Evolutionary conservation across 2,113 vertebrate genomes (phyloP).

Genomic region (Barbus barbus): DNA sequence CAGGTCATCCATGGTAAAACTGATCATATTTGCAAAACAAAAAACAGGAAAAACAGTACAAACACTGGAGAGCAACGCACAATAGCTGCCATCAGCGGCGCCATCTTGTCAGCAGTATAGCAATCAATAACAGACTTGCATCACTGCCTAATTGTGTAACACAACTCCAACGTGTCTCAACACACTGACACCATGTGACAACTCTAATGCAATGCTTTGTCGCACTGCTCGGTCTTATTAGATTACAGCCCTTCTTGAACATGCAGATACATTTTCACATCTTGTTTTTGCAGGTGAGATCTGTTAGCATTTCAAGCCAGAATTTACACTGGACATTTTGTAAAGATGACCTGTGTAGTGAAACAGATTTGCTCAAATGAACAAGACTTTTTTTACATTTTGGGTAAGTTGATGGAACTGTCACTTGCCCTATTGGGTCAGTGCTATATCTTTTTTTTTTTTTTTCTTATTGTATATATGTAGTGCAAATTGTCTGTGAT

Average conservation of each 20-base stretch:
- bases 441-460: too few species aligned
- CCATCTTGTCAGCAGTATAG: too few species aligned
- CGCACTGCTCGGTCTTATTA: conserved; percentile 26
- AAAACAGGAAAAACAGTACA: too few species aligned
- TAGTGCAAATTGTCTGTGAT: too few species aligned
- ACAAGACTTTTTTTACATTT: not conserved
- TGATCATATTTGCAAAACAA: too few species aligned
- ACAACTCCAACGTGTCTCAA: conserved; percentile 6
- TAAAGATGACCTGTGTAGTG: not conserved
- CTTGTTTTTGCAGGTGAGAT: not conserved
- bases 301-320: not conserved
- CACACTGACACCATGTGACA: conserved; percentile 30
- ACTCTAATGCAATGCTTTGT: conserved; percentile 6
- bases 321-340: not conserved
- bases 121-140: conserved; percentile 12
- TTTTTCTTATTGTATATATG: too few species aligned
- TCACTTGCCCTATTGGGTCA: not conserved
- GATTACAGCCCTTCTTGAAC: conserved; percentile 15
- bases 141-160: not conserved
- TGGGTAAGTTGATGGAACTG: not conserved
- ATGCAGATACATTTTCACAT: not conserved
- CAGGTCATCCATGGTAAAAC: too few species aligned
- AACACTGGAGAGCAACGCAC: too few species aligned
- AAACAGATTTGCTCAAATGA: not conserved
- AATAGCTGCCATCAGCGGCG: too few species aligned